Base-by-base conservation (phyloP, 1,140 invertebrate species). In the Homarus americanus region DNA sequence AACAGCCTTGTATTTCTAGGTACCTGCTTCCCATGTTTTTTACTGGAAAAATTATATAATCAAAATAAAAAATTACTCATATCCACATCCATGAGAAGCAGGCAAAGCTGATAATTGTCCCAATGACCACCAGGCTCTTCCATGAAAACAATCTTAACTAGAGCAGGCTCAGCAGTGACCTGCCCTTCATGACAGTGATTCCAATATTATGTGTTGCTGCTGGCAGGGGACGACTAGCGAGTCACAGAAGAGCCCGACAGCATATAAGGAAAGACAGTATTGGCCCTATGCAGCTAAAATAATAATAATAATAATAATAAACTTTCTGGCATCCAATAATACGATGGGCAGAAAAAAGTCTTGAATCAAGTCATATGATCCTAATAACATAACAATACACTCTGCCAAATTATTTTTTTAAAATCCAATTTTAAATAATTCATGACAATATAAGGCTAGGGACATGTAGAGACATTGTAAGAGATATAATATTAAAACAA, bases 1-100 rank as follows among this genome's bases (percentile, higher is more conserved):
- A 90, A 90, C 80, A 83, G 88, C 80, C 86, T 79, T 87, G 86
- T 79, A 87, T 87, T 80, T 85, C 24, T 80, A 76, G 75, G 76
- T 87, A 79, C 58, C 76, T 87, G 86, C 86, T 79, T 87, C 76
- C 53, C 76, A 72, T 69, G 72, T 72, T 41, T 90, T 73, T 34
- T 75, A 58, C 88, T 49, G 53, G 76, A 87, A 80, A 87, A 75
- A 58, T 49, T 49, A 79, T 53, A 75, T 44, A 76, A 80, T 63
- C 44, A 80, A 69, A 80, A 79, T 69, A 79, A 69, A 79, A 69
- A 83, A 63, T 44, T 66, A 63, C 53, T 53, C 17, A 32, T 76
- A 75, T 32, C 41, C n/a, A 66, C 20, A 32, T 40, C 40, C 76
- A 87, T 63, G 85, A 58, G 69, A 87, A 53, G 86, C 86, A 87